A percentile compares a stretch with the other conserved stretches of the same genome.
Conservation (phyloP, 2,113 vertebrate species). For the Fulica atra region DNA sequence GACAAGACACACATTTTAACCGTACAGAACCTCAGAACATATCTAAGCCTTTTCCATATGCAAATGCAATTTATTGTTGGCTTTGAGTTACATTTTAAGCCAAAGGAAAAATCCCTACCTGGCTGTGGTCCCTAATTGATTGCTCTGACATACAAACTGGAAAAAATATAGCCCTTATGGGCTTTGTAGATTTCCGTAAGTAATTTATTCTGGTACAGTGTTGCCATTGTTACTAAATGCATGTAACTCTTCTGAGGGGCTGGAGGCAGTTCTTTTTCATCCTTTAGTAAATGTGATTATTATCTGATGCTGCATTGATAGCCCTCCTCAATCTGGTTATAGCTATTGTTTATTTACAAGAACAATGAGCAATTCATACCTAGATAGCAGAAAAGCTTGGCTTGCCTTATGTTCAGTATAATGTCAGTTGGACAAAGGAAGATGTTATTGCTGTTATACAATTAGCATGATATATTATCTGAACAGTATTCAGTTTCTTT, state of each 20-base stretch:
- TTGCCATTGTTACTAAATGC: not conserved
- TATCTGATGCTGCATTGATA: not conserved
- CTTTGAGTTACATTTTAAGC: slow-evolving; percentile 8
- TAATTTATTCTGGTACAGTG: not conserved
- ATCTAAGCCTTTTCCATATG: slow-evolving; percentile 3
- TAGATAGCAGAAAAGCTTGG: not conserved
- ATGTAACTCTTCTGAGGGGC: not conserved
- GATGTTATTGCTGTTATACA: not conserved
- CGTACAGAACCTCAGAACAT: not conserved
- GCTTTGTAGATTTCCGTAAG: not conserved
- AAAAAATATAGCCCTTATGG: not conserved
- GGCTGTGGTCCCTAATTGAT: not conserved
- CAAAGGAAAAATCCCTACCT: not conserved
- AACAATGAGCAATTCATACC: not conserved
- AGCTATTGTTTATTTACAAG: not conserved
- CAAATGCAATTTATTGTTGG: not conserved
- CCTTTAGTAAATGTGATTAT: not conserved
- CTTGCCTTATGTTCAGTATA: not conserved
- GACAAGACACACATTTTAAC: not conserved
- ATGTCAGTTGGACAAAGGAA: not conserved
- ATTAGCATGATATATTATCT: not conserved
- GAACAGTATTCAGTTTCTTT: not conserved
- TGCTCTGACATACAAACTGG: not conserved
- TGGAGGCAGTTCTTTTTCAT: not conserved
- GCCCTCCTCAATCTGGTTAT: not conserved